Evolutionary conservation across 2,113 vertebrate species (phyloP).

Genomic region (Chloropsis cyanopogon): DNA sequence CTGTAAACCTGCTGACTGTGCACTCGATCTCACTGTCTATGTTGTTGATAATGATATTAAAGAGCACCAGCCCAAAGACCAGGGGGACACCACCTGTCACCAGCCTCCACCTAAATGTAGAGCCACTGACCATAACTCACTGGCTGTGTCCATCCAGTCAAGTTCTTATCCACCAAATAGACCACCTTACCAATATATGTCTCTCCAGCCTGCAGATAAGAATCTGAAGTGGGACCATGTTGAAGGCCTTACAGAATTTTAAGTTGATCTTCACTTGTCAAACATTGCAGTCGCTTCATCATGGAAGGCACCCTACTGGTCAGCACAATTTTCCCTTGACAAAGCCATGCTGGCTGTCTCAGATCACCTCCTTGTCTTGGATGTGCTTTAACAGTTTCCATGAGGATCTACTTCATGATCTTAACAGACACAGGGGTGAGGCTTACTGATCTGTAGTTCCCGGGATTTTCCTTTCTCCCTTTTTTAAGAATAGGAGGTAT

Average conservation of each 20-base stretch:
- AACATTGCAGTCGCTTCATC: not conserved
- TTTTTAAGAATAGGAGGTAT: too few species aligned
- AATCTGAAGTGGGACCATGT: not conserved
- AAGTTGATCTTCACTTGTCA: not conserved
- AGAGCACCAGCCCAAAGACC: not conserved
- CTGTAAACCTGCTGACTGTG: not conserved
- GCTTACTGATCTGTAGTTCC: not conserved
- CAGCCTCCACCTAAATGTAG: not conserved
- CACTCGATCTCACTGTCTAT: rapidly evolving
- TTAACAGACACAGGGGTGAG: not conserved
- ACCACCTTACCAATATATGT: not conserved
- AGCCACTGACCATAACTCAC: not conserved
- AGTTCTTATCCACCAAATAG: not conserved
- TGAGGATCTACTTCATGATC: not conserved
- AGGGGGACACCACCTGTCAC: too few species aligned
- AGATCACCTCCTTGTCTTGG: not conserved
- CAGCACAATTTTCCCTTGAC: not conserved
- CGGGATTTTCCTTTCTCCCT: not conserved
- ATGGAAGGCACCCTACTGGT: not conserved
- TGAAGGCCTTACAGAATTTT: not conserved
- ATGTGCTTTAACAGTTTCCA: not conserved
- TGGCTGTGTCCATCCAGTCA: not conserved
- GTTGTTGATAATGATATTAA: not conserved
- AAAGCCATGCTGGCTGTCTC: not conserved
- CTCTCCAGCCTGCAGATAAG: not conserved